Evolutionary conservation across 1,140 invertebrate genomes (phyloP).

Genomic region (Geopemphigus sp.): DNA sequence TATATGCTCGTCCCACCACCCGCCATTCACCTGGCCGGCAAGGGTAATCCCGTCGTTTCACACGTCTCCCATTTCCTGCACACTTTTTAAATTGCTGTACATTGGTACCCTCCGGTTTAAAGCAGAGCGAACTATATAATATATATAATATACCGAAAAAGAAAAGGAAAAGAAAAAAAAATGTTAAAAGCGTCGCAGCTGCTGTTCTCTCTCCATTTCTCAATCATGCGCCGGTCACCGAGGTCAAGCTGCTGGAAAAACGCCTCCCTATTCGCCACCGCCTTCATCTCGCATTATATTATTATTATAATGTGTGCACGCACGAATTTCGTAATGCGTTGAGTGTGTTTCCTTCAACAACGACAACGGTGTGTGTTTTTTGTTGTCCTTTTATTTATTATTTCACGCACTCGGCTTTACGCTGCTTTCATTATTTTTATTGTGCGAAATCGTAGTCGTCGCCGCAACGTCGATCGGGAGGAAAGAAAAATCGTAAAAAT

Average conservation of each 20-base stretch:
- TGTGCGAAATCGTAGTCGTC: no score
- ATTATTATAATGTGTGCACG: background rate
- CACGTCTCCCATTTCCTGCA: conserved; percentile 36
- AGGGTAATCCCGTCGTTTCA: background rate
- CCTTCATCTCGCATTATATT: background rate
- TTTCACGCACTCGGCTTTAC: background rate
- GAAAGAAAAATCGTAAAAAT: no score
- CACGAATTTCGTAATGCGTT: background rate
- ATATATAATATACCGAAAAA: background rate
- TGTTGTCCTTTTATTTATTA: background rate
- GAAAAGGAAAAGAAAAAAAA: background rate
- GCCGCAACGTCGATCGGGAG: no score
- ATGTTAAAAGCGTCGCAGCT: conserved; percentile 10
- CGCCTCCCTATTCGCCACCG: background rate
- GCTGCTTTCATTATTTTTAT: background rate
- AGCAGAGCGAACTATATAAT: no score
- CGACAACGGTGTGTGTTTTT: background rate
- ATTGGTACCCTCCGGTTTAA: background rate
- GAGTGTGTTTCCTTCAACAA: background rate
- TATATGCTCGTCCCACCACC: background rate
- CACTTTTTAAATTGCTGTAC: conserved; percentile 22
- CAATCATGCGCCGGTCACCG: conserved; percentile 7
- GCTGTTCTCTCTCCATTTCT: background rate
- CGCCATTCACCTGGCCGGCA: background rate
- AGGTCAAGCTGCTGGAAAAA: conserved; percentile 41